Percentiles rank a stretch among this genome's conserved stretches.
phyloP scores from a whole-genome alignment of 2,797 vertebrate genomes.

The Eleutherodactylus coqui region DNA sequence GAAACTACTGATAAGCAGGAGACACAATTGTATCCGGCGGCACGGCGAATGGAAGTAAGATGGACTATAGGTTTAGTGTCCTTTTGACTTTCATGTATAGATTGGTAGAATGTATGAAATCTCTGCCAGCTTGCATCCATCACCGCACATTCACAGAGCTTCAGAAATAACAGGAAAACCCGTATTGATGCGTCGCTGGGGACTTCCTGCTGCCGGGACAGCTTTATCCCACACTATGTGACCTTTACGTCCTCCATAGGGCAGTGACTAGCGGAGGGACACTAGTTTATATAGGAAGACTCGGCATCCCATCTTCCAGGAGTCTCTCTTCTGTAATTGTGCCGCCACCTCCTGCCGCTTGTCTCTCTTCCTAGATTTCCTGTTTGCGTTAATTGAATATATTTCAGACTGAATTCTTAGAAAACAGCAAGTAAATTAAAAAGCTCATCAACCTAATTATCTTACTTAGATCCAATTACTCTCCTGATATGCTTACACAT shows the following conservation, averaged over 20 bases:
- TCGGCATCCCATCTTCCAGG: too few relatives aligned
- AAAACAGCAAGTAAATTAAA: slow-evolving; percentile 2
- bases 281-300: too few relatives aligned
- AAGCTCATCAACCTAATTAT: slow-evolving; percentile 1
- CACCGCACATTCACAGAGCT: background rate
- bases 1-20: too few relatives aligned
- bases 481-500: background rate
- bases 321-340: background rate
- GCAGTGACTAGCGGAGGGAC: background rate
- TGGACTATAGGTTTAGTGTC: too few relatives aligned
- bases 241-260: background rate
- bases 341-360: background rate
- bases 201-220: background rate
- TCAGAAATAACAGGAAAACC: background rate
- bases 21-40: too few relatives aligned
- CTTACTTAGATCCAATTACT: background rate
- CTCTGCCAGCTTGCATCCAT: background rate
- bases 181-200: background rate
- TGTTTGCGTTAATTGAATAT: slow-evolving; percentile 1
- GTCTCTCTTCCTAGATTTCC: slow-evolving; percentile 1
- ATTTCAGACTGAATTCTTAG: background rate
- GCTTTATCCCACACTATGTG: background rate
- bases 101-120: background rate
- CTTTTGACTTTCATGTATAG: background rate
- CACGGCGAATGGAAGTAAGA: too few relatives aligned